phyloP scores from a whole-genome alignment of 2,113 vertebrate species.

The Rattus rattus region DNA sequence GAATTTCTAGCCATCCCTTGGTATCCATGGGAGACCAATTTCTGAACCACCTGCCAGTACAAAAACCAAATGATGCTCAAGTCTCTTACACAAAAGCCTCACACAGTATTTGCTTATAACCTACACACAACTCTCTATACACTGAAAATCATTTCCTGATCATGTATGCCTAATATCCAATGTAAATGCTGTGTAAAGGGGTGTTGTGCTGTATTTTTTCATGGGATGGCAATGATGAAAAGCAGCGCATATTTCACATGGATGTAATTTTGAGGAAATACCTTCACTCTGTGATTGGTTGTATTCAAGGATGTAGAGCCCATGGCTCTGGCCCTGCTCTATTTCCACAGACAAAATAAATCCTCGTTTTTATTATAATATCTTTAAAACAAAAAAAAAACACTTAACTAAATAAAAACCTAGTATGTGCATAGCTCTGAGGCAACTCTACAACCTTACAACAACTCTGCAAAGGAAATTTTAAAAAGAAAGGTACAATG shows the following conservation, averaged over 20 bases:
- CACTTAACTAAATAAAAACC: slow-evolving; percentile 17
- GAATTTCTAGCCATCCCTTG: not conserved
- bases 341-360: not conserved
- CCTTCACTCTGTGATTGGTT: not conserved
- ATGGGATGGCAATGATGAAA: not conserved
- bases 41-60: not conserved
- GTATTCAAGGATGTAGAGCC: not conserved
- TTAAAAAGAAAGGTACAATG: not conserved
- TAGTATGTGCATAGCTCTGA: not conserved
- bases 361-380: slow-evolving; percentile 1
- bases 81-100: not conserved
- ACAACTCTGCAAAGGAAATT: not conserved
- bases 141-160: not conserved
- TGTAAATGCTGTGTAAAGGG: not conserved
- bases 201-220: not conserved
- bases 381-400: slow-evolving; percentile 11
- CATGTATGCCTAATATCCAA: not conserved
- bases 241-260: not conserved
- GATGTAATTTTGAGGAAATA: not conserved
- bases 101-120: not conserved
- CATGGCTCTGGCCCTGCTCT: not conserved
- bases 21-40: not conserved
- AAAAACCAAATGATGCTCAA: not conserved
- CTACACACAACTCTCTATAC: not conserved
- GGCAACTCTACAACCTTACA: not conserved